Percentiles rank a stretch among this genome's conserved stretches.
Conservation (phyloP, 2,888 invertebrate species). For the Seladonia tumulorum region DNA sequence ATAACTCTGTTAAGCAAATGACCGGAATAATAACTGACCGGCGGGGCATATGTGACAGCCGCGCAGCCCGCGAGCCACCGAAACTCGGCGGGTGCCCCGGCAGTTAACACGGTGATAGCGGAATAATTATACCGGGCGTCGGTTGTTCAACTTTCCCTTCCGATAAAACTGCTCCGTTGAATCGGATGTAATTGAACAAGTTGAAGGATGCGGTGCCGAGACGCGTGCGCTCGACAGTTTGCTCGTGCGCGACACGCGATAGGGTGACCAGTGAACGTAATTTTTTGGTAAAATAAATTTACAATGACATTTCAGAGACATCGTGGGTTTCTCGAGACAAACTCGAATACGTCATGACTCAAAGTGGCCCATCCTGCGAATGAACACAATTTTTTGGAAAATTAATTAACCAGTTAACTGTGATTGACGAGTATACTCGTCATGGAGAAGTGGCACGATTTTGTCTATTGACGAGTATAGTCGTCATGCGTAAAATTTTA, state of each 20-base stretch:
- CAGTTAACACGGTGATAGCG: slow-evolving; percentile 70
- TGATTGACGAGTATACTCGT: too few relatives aligned
- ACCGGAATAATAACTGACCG: slow-evolving; percentile 72
- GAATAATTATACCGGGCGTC: slow-evolving; percentile 64
- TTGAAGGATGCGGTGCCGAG: background rate
- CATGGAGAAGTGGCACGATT: too few relatives aligned
- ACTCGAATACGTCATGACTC: too few relatives aligned
- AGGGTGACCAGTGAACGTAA: background rate
- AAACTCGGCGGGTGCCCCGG: slow-evolving; percentile 62
- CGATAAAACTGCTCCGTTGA: slow-evolving; percentile 44
- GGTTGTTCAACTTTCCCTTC: slow-evolving; percentile 44
- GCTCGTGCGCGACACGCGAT: background rate
- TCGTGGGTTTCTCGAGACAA: too few relatives aligned
- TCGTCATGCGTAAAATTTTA: too few relatives aligned
- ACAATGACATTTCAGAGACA: too few relatives aligned
- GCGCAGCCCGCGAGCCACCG: slow-evolving; percentile 46
- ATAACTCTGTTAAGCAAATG: slow-evolving; percentile 75
- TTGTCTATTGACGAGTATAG: too few relatives aligned
- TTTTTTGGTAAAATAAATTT: too few relatives aligned
- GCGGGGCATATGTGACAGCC: slow-evolving; percentile 69
- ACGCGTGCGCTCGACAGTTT: background rate
- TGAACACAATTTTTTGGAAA: too few relatives aligned
- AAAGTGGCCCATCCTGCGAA: too few relatives aligned
- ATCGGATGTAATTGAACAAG: slow-evolving; percentile 40
- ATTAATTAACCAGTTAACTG: too few relatives aligned